Base-by-base conservation (phyloP, 2,888 invertebrate species). In the Steinernema scapterisci region DNA sequence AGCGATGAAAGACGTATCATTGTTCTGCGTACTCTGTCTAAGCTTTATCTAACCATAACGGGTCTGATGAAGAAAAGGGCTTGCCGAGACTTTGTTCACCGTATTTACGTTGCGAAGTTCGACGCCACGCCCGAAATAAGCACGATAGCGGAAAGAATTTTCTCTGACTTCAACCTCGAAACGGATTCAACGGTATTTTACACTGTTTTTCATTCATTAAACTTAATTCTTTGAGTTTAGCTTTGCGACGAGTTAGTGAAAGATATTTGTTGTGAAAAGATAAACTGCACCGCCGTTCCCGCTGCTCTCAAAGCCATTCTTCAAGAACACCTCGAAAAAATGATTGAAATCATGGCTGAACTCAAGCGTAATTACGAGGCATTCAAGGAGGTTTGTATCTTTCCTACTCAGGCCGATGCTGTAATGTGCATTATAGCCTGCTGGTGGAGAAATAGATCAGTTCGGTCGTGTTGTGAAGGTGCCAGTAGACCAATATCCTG, bases 391-490 rank as follows among this genome's bases (percentile, higher is more conserved):
- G 77, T 70, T 23, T 38, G 43, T 63, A 31, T 54, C 16, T 48
- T n/a, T 44, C 31, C 21, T 52, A n/a, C n/a, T n/a, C n/a, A n/a
- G n/a, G n/a, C 38, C 19, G 13, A 43, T 38, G 45, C 46, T n/a
- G n/a, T 21, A 46, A 51, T 74, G 70, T 74, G 48, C 1, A 25
- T 73, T 78, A 19, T 79, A 89, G 88, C 80, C 89, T 73, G 87
- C 88, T 3, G 88, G 88, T 0, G 88, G 89, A 9, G 83, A 87
- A 87, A 89, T 94, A 81, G 97, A 99, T 89, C 92, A 93, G 88
- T 95, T 97, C 89, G 96, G 96, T 16, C 92, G 97, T 79, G 92
- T 93, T 87, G 90, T 94, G 48, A 84, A 87, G 7, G 92, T 92
- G 85, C 92, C 92, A 82, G 91, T 93, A 74, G 97, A 99, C 89